Percentiles rank a stretch among this genome's conserved stretches.
phyloP scores from a whole-genome alignment of 2,797 vertebrate genomes.

The Gambusia yucatana region DNA sequence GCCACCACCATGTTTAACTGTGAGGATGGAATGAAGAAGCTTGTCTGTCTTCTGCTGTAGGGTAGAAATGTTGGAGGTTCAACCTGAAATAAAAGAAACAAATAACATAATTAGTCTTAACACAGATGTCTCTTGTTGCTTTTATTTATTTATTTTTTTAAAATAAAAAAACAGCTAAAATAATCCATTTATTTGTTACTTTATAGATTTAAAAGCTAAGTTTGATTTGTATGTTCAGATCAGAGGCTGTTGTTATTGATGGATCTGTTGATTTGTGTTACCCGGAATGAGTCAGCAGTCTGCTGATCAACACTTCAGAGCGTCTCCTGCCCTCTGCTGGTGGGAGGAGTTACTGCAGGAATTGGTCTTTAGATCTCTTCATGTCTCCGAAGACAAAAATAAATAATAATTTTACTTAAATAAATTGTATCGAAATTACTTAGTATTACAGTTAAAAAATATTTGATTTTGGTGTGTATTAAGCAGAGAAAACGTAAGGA shows the following conservation, averaged over 20 bases:
- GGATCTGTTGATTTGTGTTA: constrained; percentile 30
- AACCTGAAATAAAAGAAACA: background rate
- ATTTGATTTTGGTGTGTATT: background rate
- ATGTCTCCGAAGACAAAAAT: background rate
- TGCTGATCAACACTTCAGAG: constrained; percentile 18
- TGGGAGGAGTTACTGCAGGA: constrained; percentile 3
- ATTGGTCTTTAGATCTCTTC: background rate
- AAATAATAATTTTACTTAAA: background rate
- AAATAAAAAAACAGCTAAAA: too few species aligned
- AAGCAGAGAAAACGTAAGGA: background rate
- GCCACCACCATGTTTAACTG: background rate
- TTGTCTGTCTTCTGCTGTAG: background rate
- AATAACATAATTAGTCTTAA: background rate
- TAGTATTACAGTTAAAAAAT: background rate
- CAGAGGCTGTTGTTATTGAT: constrained; percentile 2
- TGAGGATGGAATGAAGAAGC: background rate
- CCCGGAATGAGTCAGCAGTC: constrained; percentile 71
- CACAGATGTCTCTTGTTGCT: too few species aligned
- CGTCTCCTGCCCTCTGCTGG: constrained; percentile 77
- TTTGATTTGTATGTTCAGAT: background rate
- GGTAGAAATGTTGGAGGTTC: background rate
- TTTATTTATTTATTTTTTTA: too few species aligned
- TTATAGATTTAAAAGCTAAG: background rate
- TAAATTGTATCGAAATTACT: background rate
- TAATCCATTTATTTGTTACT: too few species aligned